Conservation (phyloP, 2,888 invertebrate species). For the Rhingia rostrata region DNA sequence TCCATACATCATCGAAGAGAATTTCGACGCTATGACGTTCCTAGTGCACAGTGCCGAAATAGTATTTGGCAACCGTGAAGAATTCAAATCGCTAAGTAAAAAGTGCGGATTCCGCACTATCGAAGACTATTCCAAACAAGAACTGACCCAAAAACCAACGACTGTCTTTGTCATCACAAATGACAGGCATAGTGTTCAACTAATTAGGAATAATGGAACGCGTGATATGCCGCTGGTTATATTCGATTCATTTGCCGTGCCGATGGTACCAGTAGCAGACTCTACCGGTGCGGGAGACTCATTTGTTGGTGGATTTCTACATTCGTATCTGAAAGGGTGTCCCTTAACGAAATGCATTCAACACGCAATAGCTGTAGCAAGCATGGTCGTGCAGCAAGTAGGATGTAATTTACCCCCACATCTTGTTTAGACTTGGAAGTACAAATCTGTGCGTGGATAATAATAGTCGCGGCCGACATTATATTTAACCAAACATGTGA, state of each 20-base stretch:
- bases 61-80: constrained; percentile 85
- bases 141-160: constrained; percentile 75
- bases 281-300: constrained; percentile 86
- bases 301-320: constrained; percentile 85
- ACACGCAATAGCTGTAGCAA: constrained; percentile 83
- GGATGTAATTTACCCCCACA: constrained; percentile 83
- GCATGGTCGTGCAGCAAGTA: constrained; percentile 83
- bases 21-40: constrained; percentile 81
- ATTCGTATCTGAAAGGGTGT: constrained; percentile 82
- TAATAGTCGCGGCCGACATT: neutral
- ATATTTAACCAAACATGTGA: neutral
- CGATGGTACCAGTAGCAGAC: constrained; percentile 83
- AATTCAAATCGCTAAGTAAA: constrained; percentile 83
- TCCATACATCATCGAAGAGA: constrained; percentile 83
- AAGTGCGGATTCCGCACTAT: constrained; percentile 74
- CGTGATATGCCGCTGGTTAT: constrained; percentile 75
- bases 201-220: constrained; percentile 81
- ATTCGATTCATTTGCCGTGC: constrained; percentile 80
- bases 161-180: constrained; percentile 87
- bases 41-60: constrained; percentile 83
- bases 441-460: constrained; percentile 37
- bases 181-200: constrained; percentile 84
- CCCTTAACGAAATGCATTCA: constrained; percentile 82
- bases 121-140: constrained; percentile 75
- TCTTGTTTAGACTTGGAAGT: constrained; percentile 38